These are phyloP conservation scores for Cherax destructor DNA, from an alignment of 1,140 invertebrate species.

Conservation along the genomic window DNA sequence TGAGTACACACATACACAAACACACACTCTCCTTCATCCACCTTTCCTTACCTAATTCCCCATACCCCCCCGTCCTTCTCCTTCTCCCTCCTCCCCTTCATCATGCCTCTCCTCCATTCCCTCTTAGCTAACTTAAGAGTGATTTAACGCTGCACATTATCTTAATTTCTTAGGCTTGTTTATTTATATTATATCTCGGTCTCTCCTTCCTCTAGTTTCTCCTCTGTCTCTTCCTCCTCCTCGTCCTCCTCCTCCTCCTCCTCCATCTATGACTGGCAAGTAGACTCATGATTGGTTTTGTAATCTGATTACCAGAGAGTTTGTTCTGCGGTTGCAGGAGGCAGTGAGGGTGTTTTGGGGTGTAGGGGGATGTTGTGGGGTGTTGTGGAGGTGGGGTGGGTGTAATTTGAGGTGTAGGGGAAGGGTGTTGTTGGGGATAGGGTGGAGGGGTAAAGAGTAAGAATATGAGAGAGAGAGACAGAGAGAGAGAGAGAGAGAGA, in stretches of 20 bases:
- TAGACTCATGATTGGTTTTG: slow-evolving; percentile 56
- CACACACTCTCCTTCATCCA: no score
- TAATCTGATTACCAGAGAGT: slow-evolving; percentile 58
- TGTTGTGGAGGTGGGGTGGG: neutral
- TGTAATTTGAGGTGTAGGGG: neutral
- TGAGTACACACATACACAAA: no score
- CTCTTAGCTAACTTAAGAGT: no score
- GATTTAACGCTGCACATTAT: no score
- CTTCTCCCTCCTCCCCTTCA: neutral
- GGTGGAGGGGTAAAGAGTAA: neutral
- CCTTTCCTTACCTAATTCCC: no score
- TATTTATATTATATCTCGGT: no score
- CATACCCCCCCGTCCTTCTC: neutral
- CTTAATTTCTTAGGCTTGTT: no score
- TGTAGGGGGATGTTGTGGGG: neutral
- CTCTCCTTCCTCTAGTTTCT: neutral
- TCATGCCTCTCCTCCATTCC: neutral
- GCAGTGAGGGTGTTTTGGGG: neutral
- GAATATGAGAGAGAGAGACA: neutral
- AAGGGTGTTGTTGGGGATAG: neutral
- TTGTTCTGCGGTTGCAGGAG: neutral
- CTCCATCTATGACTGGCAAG: slow-evolving; percentile 40
- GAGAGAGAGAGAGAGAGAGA: neutral
- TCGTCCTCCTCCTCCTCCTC: neutral
- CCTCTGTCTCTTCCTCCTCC: neutral